Percentiles rank a stretch among this genome's conserved stretches.
These are phyloP conservation scores for Butastur rufipennis DNA, from an alignment of 2,113 vertebrate genomes.

Conservation along the genomic window DNA sequence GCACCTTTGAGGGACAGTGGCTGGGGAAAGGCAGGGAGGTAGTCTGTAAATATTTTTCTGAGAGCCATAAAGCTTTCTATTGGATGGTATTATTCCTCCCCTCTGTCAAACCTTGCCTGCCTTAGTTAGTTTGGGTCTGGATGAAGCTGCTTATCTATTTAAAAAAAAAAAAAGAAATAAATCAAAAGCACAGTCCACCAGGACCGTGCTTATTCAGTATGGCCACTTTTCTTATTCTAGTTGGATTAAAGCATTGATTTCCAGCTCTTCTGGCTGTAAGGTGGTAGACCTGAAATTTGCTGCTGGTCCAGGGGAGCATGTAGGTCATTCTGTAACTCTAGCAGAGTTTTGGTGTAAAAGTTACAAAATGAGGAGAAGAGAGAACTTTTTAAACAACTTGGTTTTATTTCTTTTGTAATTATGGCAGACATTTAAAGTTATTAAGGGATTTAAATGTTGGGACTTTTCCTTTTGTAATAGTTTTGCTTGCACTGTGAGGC, in stretches of 20 bases:
- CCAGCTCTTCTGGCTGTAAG: neutral
- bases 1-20: neutral
- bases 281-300: neutral
- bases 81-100: neutral
- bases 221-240: neutral
- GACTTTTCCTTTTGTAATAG: neutral
- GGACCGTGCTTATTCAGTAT: neutral
- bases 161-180: neutral
- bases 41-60: neutral
- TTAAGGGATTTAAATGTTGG: neutral
- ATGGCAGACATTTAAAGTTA: neutral
- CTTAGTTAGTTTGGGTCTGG: neutral
- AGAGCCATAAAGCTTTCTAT: neutral
- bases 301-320: neutral
- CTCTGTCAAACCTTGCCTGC: neutral
- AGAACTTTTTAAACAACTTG: neutral
- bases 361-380: neutral
- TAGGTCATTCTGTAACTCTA: neutral
- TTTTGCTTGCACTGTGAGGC: neutral
- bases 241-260: neutral
- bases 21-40: neutral
- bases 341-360: neutral
- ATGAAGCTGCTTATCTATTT: neutral
- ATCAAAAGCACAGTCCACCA: neutral
- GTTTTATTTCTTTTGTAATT: neutral